phyloP scores from a whole-genome alignment of 2,888 invertebrate genomes.

The Hirudinaria manillensis region DNA sequence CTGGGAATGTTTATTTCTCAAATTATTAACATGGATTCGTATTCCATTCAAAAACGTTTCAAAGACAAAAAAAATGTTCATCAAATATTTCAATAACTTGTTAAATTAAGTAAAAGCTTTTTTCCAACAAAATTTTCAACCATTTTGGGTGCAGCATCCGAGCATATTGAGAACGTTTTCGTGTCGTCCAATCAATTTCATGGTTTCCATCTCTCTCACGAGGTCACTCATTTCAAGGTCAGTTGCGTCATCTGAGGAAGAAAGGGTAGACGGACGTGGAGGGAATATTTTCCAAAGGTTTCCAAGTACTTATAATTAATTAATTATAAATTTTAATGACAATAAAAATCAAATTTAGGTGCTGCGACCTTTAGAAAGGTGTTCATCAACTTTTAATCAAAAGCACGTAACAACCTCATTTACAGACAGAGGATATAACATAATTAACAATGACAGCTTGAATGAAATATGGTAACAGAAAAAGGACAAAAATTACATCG shows the following conservation, averaged over 20 bases:
- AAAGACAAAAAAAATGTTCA: background rate
- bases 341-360: too few relatives aligned
- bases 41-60: background rate
- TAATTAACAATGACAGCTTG: too few relatives aligned
- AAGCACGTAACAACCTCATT: too few relatives aligned
- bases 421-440: too few relatives aligned
- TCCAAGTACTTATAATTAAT: background rate
- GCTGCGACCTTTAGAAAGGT: too few relatives aligned
- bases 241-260: constrained; percentile 78
- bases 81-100: too few relatives aligned
- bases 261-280: too few relatives aligned
- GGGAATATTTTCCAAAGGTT: too few relatives aligned
- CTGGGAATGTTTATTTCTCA: constrained; percentile 36
- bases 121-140: constrained; percentile 52
- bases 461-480: too few relatives aligned
- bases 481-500: too few relatives aligned
- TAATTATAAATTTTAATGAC: background rate
- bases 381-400: too few relatives aligned
- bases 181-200: constrained; percentile 87
- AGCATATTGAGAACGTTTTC: constrained; percentile 65
- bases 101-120: too few relatives aligned
- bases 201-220: constrained; percentile 69
- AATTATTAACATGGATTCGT: background rate
- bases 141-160: constrained; percentile 93
- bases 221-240: constrained; percentile 85